phyloP scores from a whole-genome alignment of 2,888 invertebrate genomes.

The Pimpla rufipes region DNA sequence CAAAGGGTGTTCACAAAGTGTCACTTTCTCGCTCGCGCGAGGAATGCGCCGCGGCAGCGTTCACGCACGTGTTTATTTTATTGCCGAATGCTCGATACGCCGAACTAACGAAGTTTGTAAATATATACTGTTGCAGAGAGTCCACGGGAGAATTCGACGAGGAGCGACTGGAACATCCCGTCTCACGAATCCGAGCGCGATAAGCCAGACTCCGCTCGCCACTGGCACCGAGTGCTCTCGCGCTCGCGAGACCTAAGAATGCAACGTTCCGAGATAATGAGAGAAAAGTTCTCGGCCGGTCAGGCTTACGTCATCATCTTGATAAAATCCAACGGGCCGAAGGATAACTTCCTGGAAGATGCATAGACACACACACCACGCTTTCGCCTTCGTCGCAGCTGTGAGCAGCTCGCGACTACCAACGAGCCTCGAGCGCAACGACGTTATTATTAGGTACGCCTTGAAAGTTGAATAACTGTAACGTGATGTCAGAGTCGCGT shows the following conservation, averaged over 20 bases:
- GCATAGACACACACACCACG: background rate
- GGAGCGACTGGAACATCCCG: background rate
- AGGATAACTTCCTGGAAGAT: conserved; percentile 71
- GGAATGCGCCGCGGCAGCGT: conserved; percentile 7
- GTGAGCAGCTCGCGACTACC: background rate
- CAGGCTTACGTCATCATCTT: conserved; percentile 34
- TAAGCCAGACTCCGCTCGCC: conserved; percentile 1
- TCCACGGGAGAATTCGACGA: background rate
- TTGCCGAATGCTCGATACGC: conserved; percentile 6
- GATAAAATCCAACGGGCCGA: conserved; percentile 68
- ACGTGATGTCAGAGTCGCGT: conserved; percentile 48
- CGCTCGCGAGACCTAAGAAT: conserved; percentile 22
- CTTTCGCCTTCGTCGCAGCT: conserved; percentile 26
- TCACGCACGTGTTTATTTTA: conserved; percentile 4
- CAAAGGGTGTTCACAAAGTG: no score
- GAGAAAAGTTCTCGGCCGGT: conserved; percentile 22
- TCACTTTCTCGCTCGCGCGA: background rate
- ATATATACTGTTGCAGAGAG: conserved; percentile 12
- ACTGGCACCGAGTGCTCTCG: conserved; percentile 21
- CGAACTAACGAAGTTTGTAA: conserved; percentile 12
- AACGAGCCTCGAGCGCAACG: conserved; percentile 1
- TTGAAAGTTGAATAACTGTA: conserved; percentile 63
- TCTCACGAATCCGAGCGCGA: conserved; percentile 1
- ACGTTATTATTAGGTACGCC: conserved; percentile 44
- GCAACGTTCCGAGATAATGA: conserved; percentile 26